Base-by-base conservation (phyloP, 1,140 invertebrate species). In the Hestina assimilis region DNA sequence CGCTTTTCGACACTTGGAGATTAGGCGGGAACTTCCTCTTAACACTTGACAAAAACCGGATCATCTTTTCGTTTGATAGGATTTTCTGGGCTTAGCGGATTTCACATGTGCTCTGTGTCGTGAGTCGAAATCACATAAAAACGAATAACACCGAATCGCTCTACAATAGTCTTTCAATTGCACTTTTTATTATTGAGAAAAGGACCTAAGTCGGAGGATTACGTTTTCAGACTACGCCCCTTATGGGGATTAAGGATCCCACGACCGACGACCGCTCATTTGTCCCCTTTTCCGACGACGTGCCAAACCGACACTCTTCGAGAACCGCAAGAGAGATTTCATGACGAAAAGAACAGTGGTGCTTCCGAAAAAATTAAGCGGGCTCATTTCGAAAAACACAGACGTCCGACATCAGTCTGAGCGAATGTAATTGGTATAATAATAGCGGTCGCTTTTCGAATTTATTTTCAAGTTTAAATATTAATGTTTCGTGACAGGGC, bases 401-500 rank as follows among this genome's bases (percentile, higher is more conserved):
- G 45, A 40, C 54, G 38, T 26, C 45, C 38, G 45, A 28, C 38
- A 35, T 15, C 33, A 45, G 24, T 48, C 52, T 47, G 59, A 67
- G 68, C 70, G 65, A 69, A 66, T 63, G 68, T 85, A 83, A 82
- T 85, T 79, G 73, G 63, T 71, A 75, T 79, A 79, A 79, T 77
- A 79, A 78, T 75, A 66, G 71, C 72, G 70, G 72, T 74, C 57
- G 59, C 59, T 75, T 83, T 81, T 82, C 63, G 64, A 66, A 71
- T 76, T 72, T 77, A 74, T 79, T 80, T 79, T 76, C 63, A 55
- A 77, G 75, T 83, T 86, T 81, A 79, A 84, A 84, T 87, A 83
- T 84, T 79, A 87, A 87, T 87, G 79, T 82, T 80, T 83, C 80
- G 80, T 83, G 83, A 83, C 83, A 83, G 75, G 75, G 74, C 67